Base-by-base conservation (phyloP, 2,797 vertebrate genomes). In the Cephalopachus bancanus region DNA sequence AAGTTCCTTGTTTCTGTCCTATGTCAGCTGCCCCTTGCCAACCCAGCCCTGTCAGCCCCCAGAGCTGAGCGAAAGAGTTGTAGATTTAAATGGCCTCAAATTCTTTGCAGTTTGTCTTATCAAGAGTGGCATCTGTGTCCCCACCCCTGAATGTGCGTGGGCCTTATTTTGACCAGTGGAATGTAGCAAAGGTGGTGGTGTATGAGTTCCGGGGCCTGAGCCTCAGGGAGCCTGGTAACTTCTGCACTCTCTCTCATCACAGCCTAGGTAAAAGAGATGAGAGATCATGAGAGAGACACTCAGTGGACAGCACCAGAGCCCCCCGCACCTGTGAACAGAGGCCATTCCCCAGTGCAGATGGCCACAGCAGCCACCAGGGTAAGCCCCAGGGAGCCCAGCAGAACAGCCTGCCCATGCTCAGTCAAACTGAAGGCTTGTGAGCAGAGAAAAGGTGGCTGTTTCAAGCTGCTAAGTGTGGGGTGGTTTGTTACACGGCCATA, bases 391-490 rank as follows among this genome's bases (percentile, higher is more conserved):
- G 24, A 1, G 7, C 22, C 62, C 76, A 3, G 62, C 20, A 33
- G 37, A 60, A 60, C 15, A 3, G 72, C 15, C 24, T 20, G 26
- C 22, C 57, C 28, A 0, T n/a, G 71, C 72, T 94, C 1, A 1
- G 51, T 5, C 33, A 53, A 3, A 2, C 8, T 1, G 8, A 53
- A 28, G 51, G 10, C 1, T 71, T 1, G 0, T 1, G 5, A 10
- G 60, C 30, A 59, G 26, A 14, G 12, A 22, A 55, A 33, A 20
- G 1, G 26, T 24, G 1, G 16, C 3, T 19, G 11, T 80, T 71
- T 22, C 6, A 24, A 83, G 85, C 1, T 64, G 89, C 53, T n/a
- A 24, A 80, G 12, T 51, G 9, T 24, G 16, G 51, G 30, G 60
- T 15, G 1, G 16, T 57, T 85, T 69, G 80, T 86, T 83, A 87